These are phyloP conservation scores for Halcyon smyrnensis DNA, from an alignment of 2,797 vertebrate species.

Conservation along the genomic window DNA sequence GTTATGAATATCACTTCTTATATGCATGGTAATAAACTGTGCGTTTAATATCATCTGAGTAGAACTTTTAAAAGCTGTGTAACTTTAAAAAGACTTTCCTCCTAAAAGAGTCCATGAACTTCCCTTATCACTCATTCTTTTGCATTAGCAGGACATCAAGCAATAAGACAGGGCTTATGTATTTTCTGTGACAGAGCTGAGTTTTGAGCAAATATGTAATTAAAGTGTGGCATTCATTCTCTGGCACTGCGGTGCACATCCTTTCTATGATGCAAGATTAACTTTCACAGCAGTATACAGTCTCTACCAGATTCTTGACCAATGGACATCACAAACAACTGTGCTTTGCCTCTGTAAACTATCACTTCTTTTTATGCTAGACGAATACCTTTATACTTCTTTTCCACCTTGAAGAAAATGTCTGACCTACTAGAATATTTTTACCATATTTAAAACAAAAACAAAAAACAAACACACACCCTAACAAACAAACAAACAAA, in stretches of 20 bases:
- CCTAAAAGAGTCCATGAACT: not conserved
- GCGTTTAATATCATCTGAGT: not conserved
- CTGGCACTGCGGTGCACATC: rapidly evolving
- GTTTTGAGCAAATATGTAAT: not conserved
- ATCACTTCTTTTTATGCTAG: not conserved
- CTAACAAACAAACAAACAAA: no score
- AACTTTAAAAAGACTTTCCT: not conserved
- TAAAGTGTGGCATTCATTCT: not conserved
- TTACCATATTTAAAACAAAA: not conserved
- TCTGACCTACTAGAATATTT: not conserved
- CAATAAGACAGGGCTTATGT: not conserved
- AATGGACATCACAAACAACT: not conserved
- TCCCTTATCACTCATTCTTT: not conserved
- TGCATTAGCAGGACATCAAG: not conserved
- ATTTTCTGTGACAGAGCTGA: not conserved
- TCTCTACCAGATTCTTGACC: not conserved
- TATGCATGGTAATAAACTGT: not conserved
- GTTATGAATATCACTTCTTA: not conserved
- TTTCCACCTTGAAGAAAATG: not conserved
- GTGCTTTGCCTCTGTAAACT: not conserved
- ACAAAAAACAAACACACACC: not conserved
- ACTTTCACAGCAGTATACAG: not conserved
- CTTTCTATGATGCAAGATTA: not conserved
- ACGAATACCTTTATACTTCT: not conserved
- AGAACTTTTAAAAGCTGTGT: not conserved